Evolutionary conservation across 2,113 vertebrate genomes (phyloP), one percentile per base, ranked within the genome.

Genomic region (Nyctereutes procyonoides): DNA sequence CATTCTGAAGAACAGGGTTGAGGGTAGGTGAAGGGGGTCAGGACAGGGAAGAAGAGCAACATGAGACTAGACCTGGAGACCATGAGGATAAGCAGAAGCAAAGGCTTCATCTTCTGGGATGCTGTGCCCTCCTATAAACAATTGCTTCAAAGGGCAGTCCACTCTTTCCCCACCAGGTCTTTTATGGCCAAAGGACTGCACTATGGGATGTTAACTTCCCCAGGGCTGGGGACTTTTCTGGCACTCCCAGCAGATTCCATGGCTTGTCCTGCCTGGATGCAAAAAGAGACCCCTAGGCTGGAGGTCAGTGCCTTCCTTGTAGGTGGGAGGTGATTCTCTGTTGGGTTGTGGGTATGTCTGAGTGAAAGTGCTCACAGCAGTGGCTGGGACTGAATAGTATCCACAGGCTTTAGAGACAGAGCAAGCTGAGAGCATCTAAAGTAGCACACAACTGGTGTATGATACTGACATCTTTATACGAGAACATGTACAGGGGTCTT

Each of bases 111-210:
- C 2, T 11, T 48, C 12, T 48, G 32, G n/a, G 13, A 35, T 11
- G 32, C 5, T 14, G 15, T 1, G 9, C 3, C 1, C 13, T 4
- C 30, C 15, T 19, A 1, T 35, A 10, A 43, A n/a, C 6, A 26
- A 53, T 13, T 30, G n/a, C 22, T 56, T 65, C 38, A 17, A 8
- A 16, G 22, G 20, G 15, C 51, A 69, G 35, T 38, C 14, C 55
- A 38, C 20, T 73, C n/a, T 35, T 35, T 55, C 16, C 43, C 35
- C 48, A 2, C 22, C 13, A 56, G 38, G 3, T 32, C 8, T 79
- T 55, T 67, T 24, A 14, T 5, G 16, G 17, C 26, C 22, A 28
- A 60, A 55, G 19, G 35, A 24, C 13, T 32, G 1, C 22, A 20
- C 20, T 2, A 1, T 73, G 28, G 4, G 11, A 38, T 80, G 20